phyloP scores from a whole-genome alignment of 1,140 invertebrate genomes.

The Plectrocnemia conspersa region DNA sequence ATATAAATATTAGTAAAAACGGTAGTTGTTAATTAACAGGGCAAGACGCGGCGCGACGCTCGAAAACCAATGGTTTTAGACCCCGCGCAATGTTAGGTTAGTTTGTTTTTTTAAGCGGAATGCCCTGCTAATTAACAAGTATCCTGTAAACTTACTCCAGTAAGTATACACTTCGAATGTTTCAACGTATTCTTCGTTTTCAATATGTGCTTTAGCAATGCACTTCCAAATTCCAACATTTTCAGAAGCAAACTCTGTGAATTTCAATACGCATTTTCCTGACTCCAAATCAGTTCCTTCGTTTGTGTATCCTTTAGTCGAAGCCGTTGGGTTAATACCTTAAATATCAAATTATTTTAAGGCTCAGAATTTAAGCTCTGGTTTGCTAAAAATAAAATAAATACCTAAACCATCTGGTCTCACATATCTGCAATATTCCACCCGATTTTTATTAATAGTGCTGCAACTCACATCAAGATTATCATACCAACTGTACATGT shows the following conservation, averaged over 20 bases:
- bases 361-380: not conserved
- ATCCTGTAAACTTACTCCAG: too few relatives aligned
- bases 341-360: not conserved
- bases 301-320: not conserved
- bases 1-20: too few relatives aligned
- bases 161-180: not conserved
- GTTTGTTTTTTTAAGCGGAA: too few relatives aligned
- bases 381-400: too few relatives aligned
- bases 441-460: constrained; percentile 25
- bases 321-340: constrained; percentile 23
- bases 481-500: not conserved
- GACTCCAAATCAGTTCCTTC: constrained; percentile 12
- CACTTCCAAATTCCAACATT: constrained; percentile 19
- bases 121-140: too few relatives aligned
- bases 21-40: too few relatives aligned
- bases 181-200: constrained; percentile 13
- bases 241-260: not conserved
- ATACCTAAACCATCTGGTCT: constrained; percentile 30
- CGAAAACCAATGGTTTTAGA: too few relatives aligned
- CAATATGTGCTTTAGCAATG: constrained; percentile 4
- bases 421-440: constrained; percentile 34
- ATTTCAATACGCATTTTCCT: constrained; percentile 11
- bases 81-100: too few relatives aligned
- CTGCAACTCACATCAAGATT: constrained; percentile 9
- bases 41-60: too few relatives aligned